Evolutionary conservation across 2,888 invertebrate species (phyloP).

Genomic region (Vanessa cardui): DNA sequence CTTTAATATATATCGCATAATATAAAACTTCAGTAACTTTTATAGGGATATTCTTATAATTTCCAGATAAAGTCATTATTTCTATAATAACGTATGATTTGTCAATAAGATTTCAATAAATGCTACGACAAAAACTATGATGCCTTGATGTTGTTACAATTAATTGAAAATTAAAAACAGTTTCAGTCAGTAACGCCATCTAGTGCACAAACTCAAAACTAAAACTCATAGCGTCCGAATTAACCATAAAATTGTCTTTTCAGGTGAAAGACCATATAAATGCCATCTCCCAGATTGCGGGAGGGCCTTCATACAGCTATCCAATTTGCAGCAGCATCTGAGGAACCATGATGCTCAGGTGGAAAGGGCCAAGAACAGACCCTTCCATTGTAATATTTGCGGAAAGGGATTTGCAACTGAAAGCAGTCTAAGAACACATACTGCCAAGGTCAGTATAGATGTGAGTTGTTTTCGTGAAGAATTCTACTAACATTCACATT

Average conservation of each 20-base stretch:
- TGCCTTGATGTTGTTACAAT: no score
- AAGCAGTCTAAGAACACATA: conserved; percentile 96
- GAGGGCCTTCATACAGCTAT: conserved; percentile 97
- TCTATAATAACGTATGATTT: no score
- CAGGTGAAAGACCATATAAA: conserved; percentile 98
- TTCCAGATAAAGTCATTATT: no score
- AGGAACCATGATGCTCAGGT: conserved; percentile 98
- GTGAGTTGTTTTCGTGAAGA: conserved; percentile 8
- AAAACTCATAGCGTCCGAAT: neutral
- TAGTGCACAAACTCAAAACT: neutral
- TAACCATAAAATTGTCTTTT: conserved; percentile 37
- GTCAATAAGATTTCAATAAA: no score
- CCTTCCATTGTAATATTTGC: conserved; percentile 97
- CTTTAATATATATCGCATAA: no score
- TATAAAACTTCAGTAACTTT: no score
- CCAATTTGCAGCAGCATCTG: conserved; percentile 97
- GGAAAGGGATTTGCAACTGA: conserved; percentile 98
- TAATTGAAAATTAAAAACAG: no score
- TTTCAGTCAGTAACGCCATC: neutral
- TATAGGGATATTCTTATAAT: no score
- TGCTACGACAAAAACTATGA: no score
- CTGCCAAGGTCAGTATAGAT: conserved; percentile 94
- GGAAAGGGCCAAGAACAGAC: conserved; percentile 96
- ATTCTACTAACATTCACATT: neutral
- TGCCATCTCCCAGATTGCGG: conserved; percentile 98